Evolutionary conservation across 2,113 vertebrate species (phyloP), one percentile per base, ranked within the genome.

Genomic region (Neolamprologus sp.): DNA sequence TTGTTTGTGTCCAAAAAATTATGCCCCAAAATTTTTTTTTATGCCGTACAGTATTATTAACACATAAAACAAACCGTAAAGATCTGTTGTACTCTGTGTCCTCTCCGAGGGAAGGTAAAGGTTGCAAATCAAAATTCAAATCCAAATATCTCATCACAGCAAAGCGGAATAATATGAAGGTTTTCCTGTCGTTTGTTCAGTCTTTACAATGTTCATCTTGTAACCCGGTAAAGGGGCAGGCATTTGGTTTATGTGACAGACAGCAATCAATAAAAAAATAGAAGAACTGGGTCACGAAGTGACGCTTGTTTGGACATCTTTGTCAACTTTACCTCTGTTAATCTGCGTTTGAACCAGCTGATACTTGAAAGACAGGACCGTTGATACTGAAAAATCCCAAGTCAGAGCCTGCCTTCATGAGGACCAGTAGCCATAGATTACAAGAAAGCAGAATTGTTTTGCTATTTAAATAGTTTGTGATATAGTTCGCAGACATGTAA

Each of bases 341-440:
- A 37, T 58, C 19, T 60, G 23, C 7, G 1, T 80, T 82, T 83
- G 23, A 28, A 42, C 33, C 7, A 31, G 9, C 37, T 54, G 14
- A 75, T 13, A 19, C 19, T 28, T 4, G 10, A 26, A 3, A 75
- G 40, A 21, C 8, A 80, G 28, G n/a, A 63, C 21, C 53, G 63
- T n/a, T 85, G 55, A 89, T 90, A 19, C 42, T 55, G 6, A 45
- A 47, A 89, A 85, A 81, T 75, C 71, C 31, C 4, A 3, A 5
- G 9, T 68, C 79, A 37, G 51, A 47, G 2, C 14, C 1, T 53
- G 73, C 33, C 73, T 14, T 60, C 80, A 47, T 13, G 16, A 75
- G 4, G 14, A 23, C 60, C 7, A 53, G 35, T 60, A 47, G 2
- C 2, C 5, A n/a, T 9, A 87, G 45, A 71, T 73, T 28, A 7